phyloP scores from a whole-genome alignment of 2,113 vertebrate species.

The Damaliscus lunatus region DNA sequence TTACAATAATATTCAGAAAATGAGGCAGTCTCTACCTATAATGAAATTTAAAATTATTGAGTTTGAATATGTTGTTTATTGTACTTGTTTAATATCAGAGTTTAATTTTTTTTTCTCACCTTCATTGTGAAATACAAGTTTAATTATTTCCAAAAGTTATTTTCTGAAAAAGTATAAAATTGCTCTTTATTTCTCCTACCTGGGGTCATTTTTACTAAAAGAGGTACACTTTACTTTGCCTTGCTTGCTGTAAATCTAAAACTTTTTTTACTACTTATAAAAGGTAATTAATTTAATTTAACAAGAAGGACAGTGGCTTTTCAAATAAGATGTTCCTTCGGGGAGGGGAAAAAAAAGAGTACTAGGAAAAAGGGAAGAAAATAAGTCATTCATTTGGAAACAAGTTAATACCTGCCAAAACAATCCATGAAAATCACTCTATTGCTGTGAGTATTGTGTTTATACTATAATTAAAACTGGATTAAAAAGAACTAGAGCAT shows the following conservation, averaged over 20 bases:
- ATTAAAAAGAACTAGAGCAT: slow-evolving; percentile 73
- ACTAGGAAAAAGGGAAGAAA: background rate
- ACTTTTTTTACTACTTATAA: background rate
- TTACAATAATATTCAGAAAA: background rate
- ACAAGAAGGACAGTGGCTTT: background rate
- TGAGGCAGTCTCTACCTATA: background rate
- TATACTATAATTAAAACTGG: slow-evolving; percentile 79
- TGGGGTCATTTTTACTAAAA: background rate
- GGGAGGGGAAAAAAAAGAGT: background rate
- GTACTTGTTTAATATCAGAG: background rate
- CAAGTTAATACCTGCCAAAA: slow-evolving; percentile 56
- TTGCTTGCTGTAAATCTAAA: background rate
- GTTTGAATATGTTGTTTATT: background rate
- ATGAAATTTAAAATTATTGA: background rate
- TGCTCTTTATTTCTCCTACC: background rate
- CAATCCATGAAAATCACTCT: slow-evolving; percentile 59
- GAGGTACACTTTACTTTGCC: background rate
- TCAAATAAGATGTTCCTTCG: slow-evolving; percentile 23
- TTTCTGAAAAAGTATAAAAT: slow-evolving; percentile 15
- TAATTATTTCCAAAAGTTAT: background rate
- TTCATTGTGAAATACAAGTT: background rate
- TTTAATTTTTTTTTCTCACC: slow-evolving; percentile 27
- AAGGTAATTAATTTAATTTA: background rate
- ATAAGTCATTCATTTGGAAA: slow-evolving; percentile 38
- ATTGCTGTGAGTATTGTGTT: slow-evolving; percentile 63